Conservation (phyloP, 2,797 vertebrate genomes). For the Centroberyx gerrardi region DNA sequence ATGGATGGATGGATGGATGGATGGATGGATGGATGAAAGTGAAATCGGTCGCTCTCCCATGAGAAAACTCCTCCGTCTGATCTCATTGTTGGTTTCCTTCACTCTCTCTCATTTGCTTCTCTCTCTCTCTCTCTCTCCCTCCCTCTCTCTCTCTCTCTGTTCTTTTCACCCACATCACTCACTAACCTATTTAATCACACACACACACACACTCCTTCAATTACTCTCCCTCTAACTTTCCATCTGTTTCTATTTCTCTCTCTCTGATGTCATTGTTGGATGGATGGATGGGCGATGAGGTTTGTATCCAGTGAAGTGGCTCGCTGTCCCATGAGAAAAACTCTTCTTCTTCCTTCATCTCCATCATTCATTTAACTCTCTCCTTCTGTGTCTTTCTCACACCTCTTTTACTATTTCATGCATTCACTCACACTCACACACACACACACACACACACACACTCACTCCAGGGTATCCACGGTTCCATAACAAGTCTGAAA, state of each 20-base stretch:
- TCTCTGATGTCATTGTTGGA: conserved; percentile 21
- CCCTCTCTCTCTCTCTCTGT: not conserved
- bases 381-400: not conserved
- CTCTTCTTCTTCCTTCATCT: conserved; percentile 2
- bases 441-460: too few species aligned
- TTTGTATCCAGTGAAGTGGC: conserved; percentile 19
- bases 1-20: too few species aligned
- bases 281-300: not conserved
- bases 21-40: not conserved
- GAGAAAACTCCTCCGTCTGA: not conserved
- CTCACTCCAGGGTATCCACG: too few species aligned
- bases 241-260: conserved; percentile 3
- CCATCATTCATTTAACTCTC: not conserved
- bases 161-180: not conserved
- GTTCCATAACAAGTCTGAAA: too few species aligned
- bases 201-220: not conserved
- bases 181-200: conserved; percentile 7
- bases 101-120: not conserved
- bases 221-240: conserved; percentile 6
- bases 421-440: not conserved
- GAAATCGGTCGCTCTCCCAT: not conserved
- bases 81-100: not conserved
- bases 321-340: conserved; percentile 21
- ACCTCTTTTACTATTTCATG: not conserved
- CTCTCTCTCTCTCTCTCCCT: too few species aligned